Conservation (phyloP, 2,113 vertebrate species). For the Sturnus vulgaris region DNA sequence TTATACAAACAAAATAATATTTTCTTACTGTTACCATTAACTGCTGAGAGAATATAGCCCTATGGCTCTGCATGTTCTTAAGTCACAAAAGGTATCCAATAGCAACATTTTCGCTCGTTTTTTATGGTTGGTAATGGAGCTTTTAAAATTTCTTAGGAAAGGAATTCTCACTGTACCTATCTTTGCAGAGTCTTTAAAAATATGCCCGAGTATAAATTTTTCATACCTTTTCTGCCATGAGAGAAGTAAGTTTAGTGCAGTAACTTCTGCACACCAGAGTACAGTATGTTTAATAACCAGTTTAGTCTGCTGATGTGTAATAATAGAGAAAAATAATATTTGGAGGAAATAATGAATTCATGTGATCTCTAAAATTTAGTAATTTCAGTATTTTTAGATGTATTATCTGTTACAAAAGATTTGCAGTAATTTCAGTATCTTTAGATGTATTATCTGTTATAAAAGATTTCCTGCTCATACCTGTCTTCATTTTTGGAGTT, state of each 20-base stretch:
- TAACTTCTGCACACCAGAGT: neutral
- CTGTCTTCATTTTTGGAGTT: neutral
- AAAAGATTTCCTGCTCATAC: neutral
- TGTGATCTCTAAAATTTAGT: neutral
- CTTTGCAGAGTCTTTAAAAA: neutral
- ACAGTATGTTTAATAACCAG: neutral
- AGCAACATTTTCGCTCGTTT: neutral
- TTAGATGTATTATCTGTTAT: neutral
- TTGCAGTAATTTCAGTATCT: neutral
- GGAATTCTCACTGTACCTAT: neutral
- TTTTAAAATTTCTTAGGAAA: neutral
- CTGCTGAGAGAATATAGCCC: neutral
- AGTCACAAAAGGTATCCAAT: neutral
- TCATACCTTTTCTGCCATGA: neutral
- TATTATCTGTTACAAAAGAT: neutral
- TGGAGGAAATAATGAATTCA: neutral
- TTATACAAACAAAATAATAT: neutral
- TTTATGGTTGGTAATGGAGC: neutral
- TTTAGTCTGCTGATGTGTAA: neutral
- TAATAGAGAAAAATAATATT: neutral
- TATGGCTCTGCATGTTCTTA: neutral
- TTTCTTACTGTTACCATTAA: neutral
- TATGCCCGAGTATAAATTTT: neutral
- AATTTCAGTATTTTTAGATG: neutral
- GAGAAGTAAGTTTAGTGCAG: neutral